Evolutionary conservation across 2,113 vertebrate species (phyloP), one percentile per base, ranked within the genome.

Genomic region (Cyprinodon tularosa): DNA sequence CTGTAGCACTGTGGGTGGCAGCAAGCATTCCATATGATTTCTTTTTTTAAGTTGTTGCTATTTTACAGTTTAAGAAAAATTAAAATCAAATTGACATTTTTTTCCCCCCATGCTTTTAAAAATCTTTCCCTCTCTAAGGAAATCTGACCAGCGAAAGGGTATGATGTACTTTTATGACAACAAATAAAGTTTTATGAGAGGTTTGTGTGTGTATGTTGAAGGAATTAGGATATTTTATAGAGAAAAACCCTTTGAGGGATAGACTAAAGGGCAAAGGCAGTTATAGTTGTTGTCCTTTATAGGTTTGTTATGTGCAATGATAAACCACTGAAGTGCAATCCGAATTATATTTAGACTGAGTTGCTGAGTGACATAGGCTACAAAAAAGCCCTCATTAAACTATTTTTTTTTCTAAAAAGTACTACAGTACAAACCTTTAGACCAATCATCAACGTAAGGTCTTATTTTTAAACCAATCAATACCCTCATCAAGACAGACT

Each of bases 151-250:
- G 61, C 62, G 71, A 74, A 77, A 81, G 22, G 67, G 44, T 78
- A 80, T 77, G 85, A 79, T 85, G 63, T 71, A 45, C 39, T 81
- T 91, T 88, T 85, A 88, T 77, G 66, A 84, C 76, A 77, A 78
- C 70, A 91, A 88, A 88, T 82, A 74, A 78, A 74, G 45, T 65
- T 72, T 91, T 89, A 89, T 20, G 44, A 84, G 73, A 40, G 69
- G 15, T 44, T 53, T 69, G 77, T 50, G 65, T 76, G 71, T 29
- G 29, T 57, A 9, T 57, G 50, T 53, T 53, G 71, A 75, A 82
- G 66, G 61, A 87, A 67, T 68, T 2, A 0, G 4, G 12, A 84
- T 84, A 62, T 76, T 84, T 84, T 12, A 66, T 70, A 62, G 12
- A 50, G 29, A 63, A 80, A 76, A 72, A 3, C 68, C 66, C 48